Conservation (phyloP, 2,888 invertebrate species). For the Zygaena filipendulae region DNA sequence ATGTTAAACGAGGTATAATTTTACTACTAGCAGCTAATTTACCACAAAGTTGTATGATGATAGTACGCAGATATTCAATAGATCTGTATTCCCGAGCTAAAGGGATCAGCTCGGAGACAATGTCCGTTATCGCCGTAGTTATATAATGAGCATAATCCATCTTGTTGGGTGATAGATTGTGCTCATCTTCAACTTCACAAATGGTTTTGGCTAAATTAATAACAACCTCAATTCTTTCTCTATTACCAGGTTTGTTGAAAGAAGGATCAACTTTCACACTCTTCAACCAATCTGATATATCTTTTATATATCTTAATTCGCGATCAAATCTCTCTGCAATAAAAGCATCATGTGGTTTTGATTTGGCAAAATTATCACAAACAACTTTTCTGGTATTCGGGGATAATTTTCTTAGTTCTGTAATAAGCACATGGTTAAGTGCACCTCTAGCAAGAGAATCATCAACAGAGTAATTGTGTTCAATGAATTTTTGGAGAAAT, state of each 20-base stretch:
- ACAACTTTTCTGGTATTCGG: constrained; percentile 24
- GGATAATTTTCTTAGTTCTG: constrained; percentile 27
- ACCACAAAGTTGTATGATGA: constrained; percentile 16
- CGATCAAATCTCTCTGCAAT: constrained; percentile 21
- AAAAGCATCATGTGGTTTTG: constrained; percentile 17
- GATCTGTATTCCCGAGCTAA: too few species aligned
- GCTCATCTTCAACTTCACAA: constrained; percentile 29
- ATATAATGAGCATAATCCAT: constrained; percentile 27
- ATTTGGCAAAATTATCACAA: constrained; percentile 21
- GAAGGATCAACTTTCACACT: constrained; percentile 26
- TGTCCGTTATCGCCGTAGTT: constrained; percentile 23
- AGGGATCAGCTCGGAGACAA: too few species aligned
- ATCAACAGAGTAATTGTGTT: constrained; percentile 29
- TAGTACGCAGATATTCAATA: too few species aligned
- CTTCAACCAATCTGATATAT: constrained; percentile 42
- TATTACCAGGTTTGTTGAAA: constrained; percentile 26
- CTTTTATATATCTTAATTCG: constrained; percentile 35
- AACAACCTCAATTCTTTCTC: constrained; percentile 28
- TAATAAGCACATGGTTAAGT: constrained; percentile 28
- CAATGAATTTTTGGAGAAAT: constrained; percentile 30
- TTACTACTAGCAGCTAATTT: too few species aligned
- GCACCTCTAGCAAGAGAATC: constrained; percentile 29
- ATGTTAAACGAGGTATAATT: background rate
- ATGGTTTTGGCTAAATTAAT: constrained; percentile 32
- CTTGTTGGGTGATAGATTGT: constrained; percentile 18